Conservation (phyloP, 1,140 invertebrate species). For the Ctenoplectra terminalis region DNA sequence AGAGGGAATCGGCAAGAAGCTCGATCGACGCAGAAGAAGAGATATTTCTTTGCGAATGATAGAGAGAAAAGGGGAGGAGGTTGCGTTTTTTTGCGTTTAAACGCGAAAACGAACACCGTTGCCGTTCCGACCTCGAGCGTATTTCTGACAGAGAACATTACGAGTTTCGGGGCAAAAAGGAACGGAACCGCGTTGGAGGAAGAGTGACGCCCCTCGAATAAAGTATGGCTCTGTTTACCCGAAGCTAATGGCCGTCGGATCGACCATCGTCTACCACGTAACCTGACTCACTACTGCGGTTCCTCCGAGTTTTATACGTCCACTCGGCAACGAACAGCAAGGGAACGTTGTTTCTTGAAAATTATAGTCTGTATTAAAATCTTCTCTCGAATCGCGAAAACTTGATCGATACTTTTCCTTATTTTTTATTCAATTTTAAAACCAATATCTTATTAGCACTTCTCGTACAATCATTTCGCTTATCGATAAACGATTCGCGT, state of each 20-base stretch:
- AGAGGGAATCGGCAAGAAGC: background rate
- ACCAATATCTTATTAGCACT: too few species aligned
- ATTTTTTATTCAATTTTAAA: too few species aligned
- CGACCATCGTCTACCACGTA: conserved; percentile 77
- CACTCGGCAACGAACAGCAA: conserved; percentile 38
- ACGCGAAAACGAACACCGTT: conserved; percentile 39
- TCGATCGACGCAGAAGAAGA: background rate
- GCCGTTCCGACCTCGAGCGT: conserved; percentile 34
- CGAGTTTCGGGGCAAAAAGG: conserved; percentile 73
- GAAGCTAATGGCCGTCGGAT: conserved; percentile 81
- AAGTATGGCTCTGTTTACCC: conserved; percentile 83
- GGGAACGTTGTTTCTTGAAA: conserved; percentile 40
- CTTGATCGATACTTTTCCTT: background rate
- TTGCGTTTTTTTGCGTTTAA: conserved; percentile 38
- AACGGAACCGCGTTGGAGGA: conserved; percentile 77
- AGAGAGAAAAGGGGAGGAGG: background rate
- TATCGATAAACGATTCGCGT: too few species aligned
- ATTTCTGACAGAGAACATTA: conserved; percentile 62
- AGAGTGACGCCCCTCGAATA: conserved; percentile 80
- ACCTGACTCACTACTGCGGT: conserved; percentile 58
- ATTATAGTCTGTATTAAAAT: conserved; percentile 15
- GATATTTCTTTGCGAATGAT: conserved; percentile 32
- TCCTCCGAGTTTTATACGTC: conserved; percentile 58
- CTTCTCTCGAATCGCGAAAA: background rate
- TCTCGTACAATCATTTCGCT: too few species aligned